Evolutionary conservation across 2,113 vertebrate genomes (phyloP).

Genomic region (Eublepharis macularius): DNA sequence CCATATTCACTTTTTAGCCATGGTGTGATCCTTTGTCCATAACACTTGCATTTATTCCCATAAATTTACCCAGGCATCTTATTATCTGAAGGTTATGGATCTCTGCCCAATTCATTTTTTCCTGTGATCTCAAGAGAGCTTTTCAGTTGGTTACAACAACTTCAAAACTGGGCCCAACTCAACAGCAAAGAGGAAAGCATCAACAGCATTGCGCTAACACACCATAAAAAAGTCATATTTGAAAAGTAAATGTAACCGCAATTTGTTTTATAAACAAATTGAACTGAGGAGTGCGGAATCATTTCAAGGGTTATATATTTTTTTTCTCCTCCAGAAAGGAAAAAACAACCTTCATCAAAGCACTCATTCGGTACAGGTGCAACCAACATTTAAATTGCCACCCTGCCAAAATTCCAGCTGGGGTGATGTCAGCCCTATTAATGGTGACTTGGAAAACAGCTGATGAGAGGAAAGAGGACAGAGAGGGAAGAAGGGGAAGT

Average conservation of each 20-base stretch:
- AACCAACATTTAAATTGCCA: conserved; percentile 19
- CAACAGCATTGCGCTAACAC: conserved; percentile 29
- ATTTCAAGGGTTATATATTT: conserved; percentile 33
- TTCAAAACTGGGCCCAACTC: background rate
- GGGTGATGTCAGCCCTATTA: conserved; percentile 23
- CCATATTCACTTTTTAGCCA: background rate
- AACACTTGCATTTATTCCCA: background rate
- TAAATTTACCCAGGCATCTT: background rate
- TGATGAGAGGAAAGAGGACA: background rate
- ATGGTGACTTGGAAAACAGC: conserved; percentile 5
- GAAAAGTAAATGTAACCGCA: conserved; percentile 44
- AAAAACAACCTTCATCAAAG: conserved; percentile 25
- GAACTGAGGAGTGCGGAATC: conserved; percentile 31
- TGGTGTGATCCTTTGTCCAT: background rate
- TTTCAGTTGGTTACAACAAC: conserved; percentile 18
- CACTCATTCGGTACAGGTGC: conserved; percentile 23
- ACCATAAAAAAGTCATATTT: conserved; percentile 31
- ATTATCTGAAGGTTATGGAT: background rate
- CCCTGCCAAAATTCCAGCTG: conserved; percentile 40
- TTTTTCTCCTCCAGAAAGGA: conserved; percentile 27
- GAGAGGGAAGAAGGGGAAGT: background rate
- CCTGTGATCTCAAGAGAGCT: background rate
- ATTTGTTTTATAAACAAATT: conserved; percentile 42
- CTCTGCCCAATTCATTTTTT: background rate
- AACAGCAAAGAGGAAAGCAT: background rate